Conservation (phyloP, 64 coral and sea anemone genomes). For the Astreopora myriophthalma region DNA sequence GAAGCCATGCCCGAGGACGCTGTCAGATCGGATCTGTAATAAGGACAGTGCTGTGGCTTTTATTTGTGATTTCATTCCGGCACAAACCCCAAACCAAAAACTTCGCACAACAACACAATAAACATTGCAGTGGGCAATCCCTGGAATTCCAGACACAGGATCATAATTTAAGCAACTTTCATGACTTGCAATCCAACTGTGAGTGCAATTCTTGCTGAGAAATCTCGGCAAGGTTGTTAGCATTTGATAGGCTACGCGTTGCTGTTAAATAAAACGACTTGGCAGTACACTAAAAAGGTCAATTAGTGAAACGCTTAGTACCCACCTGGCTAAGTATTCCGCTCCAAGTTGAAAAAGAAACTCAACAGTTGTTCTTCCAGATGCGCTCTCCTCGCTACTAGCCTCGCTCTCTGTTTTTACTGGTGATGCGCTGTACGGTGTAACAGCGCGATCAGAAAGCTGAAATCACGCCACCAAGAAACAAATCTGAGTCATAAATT, state of each 20-base stretch:
- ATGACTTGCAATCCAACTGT: too few relatives aligned
- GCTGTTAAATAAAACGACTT: too few relatives aligned
- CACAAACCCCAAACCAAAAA: too few relatives aligned
- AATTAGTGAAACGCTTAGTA: background rate
- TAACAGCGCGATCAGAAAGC: conserved; percentile 21
- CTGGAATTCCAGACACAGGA: too few relatives aligned
- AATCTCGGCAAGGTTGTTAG: too few relatives aligned
- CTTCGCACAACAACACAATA: too few relatives aligned
- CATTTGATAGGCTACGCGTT: too few relatives aligned
- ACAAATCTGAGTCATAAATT: too few relatives aligned
- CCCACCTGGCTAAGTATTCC: conserved; percentile 89
- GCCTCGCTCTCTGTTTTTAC: conserved; percentile 61
- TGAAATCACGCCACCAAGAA: background rate
- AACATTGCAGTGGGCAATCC: too few relatives aligned
- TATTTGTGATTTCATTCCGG: too few relatives aligned
- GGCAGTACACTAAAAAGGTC: background rate
- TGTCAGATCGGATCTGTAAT: conserved; percentile 89
- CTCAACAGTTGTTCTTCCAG: conserved; percentile 72
- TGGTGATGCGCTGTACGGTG: background rate
- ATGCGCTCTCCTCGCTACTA: conserved; percentile 15
- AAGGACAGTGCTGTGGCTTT: background rate
- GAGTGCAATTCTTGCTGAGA: too few relatives aligned
- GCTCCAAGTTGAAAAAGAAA: conserved; percentile 95
- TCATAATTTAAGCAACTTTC: too few relatives aligned
- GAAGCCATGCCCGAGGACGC: conserved; percentile 93